These are phyloP conservation scores for Lissonota sp. DNA, from an alignment of 2,888 invertebrate genomes.

Conservation along the genomic window DNA sequence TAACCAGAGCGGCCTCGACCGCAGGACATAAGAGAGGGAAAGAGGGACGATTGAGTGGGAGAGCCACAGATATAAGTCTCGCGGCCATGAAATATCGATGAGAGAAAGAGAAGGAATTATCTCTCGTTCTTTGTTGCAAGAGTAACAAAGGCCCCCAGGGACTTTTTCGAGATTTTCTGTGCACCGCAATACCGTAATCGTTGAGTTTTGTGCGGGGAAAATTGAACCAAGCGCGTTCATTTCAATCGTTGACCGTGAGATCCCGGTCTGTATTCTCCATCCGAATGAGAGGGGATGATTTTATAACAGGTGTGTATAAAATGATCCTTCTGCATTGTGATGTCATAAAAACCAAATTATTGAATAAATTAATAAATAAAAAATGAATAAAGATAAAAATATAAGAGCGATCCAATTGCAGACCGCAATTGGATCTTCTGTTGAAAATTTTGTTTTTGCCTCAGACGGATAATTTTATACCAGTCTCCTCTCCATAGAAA, in stretches of 20 bases:
- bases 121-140: slow-evolving; percentile 41
- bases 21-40: slow-evolving; percentile 60
- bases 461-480: too few species aligned
- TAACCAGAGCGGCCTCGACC: slow-evolving; percentile 74
- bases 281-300: too few species aligned
- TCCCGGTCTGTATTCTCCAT: background rate
- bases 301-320: too few species aligned
- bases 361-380: too few species aligned
- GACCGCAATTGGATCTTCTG: too few species aligned
- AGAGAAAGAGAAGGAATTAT: slow-evolving; percentile 2
- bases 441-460: too few species aligned
- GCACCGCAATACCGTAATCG: slow-evolving; percentile 24
- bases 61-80: slow-evolving; percentile 40
- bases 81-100: slow-evolving; percentile 46
- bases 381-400: too few species aligned
- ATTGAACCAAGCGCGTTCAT: slow-evolving; percentile 40
- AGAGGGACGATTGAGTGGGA: slow-evolving; percentile 30
- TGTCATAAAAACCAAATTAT: too few species aligned
- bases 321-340: too few species aligned
- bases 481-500: too few species aligned
- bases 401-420: too few species aligned
- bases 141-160: slow-evolving; percentile 50
- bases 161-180: slow-evolving; percentile 41
- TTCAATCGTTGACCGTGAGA: slow-evolving; percentile 60
- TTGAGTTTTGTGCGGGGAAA: slow-evolving; percentile 45